Conservation (phyloP, 2,888 invertebrate genomes). For the Megaustenia siamemsis region DNA sequence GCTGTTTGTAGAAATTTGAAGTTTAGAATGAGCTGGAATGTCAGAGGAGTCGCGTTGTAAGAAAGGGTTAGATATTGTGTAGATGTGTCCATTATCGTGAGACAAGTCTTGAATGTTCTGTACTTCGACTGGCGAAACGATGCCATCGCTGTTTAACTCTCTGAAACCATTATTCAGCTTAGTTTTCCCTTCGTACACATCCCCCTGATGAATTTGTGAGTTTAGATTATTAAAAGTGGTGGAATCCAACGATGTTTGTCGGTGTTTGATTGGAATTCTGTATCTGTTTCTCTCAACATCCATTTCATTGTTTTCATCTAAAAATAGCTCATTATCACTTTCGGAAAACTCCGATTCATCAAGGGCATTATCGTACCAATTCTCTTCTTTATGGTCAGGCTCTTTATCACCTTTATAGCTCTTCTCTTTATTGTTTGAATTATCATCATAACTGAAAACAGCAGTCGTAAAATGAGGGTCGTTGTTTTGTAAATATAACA, state of each 20-base stretch:
- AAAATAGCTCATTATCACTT: not conserved
- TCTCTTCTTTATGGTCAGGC: not conserved
- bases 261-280: not conserved
- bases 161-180: no score
- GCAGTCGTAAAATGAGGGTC: not conserved
- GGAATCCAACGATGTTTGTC: not conserved
- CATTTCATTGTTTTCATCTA: not conserved
- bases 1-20: not conserved
- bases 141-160: no score
- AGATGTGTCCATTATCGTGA: not conserved
- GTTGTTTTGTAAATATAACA: no score
- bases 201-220: no score
- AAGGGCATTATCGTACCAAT: not conserved
- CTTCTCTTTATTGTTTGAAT: no score
- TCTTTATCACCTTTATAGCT: not conserved
- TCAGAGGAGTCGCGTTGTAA: not conserved
- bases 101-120: not conserved
- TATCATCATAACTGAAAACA: not conserved
- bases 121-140: not conserved
- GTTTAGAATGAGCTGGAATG: not conserved
- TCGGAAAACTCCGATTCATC: not conserved
- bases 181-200: no score
- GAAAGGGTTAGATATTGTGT: not conserved
- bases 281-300: not conserved
- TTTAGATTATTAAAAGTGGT: no score